Evolutionary conservation across 1,140 invertebrate species (phyloP).

Genomic region (Lineus longissimus): DNA sequence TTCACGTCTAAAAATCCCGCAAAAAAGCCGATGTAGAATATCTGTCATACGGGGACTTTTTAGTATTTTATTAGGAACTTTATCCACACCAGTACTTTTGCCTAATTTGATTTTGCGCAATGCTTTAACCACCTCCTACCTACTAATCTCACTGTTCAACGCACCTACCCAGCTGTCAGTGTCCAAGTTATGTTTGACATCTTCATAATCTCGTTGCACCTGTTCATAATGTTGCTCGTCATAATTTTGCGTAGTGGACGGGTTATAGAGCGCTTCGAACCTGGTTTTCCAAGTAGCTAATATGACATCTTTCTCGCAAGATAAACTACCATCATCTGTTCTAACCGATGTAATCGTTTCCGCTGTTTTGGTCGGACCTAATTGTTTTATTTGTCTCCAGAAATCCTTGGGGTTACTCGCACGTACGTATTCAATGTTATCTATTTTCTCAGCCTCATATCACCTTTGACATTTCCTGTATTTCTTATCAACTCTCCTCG

Average conservation of each 20-base stretch:
- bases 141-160: slow-evolving; percentile 11
- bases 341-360: slow-evolving; percentile 11
- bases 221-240: neutral
- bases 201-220: neutral
- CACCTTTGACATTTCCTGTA: slow-evolving; percentile 11
- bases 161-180: neutral
- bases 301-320: neutral
- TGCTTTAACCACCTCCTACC: slow-evolving; percentile 5
- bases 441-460: neutral
- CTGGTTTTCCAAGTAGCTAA: slow-evolving; percentile 5
- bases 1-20: slow-evolving; percentile 11
- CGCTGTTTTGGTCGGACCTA: slow-evolving; percentile 14
- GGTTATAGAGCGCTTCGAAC: slow-evolving; percentile 15
- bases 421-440: slow-evolving; percentile 19
- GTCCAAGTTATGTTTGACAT: neutral
- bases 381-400: slow-evolving; percentile 19
- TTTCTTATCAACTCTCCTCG: slow-evolving; percentile 10
- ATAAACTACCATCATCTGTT: neutral
- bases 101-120: slow-evolving; percentile 6
- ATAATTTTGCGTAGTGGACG: too few relatives aligned
- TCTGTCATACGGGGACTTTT: neutral
- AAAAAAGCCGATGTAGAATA: neutral
- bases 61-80: neutral
- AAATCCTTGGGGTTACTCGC: slow-evolving; percentile 21
- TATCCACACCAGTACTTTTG: slow-evolving; percentile 12